A percentile compares a stretch with the other conserved stretches of the same genome.
Evolutionary conservation across 2,797 vertebrate genomes (phyloP).

Genomic region (Hydrocynus forskahlii): DNA sequence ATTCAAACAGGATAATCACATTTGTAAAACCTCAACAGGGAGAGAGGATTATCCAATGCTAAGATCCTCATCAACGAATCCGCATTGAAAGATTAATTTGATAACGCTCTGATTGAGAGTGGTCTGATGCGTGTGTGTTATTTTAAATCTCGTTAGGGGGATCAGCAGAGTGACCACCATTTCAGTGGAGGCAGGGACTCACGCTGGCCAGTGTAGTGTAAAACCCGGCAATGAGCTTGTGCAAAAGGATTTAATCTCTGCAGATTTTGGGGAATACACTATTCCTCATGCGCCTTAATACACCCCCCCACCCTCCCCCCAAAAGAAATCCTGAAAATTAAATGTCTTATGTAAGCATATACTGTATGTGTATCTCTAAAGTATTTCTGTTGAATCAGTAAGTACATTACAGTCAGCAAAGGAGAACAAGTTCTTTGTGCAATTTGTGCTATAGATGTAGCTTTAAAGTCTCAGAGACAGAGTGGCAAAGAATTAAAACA

Average conservation of each 20-base stretch:
- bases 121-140: neutral
- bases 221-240: neutral
- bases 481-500: too few relatives aligned
- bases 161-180: constrained; percentile 11
- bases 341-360: too few relatives aligned
- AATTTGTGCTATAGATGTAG: too few relatives aligned
- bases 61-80: constrained; percentile 74
- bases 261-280: neutral
- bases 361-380: too few relatives aligned
- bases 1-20: constrained; percentile 10
- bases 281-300: neutral
- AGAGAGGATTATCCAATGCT: constrained; percentile 68
- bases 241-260: neutral
- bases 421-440: too few relatives aligned
- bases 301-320: too few relatives aligned
- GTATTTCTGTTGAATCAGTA: too few relatives aligned
- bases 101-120: constrained; percentile 14
- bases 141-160: constrained; percentile 25
- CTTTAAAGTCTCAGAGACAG: too few relatives aligned
- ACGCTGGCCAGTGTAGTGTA: neutral
- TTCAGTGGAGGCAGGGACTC: constrained; percentile 12
- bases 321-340: too few relatives aligned
- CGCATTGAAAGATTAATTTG: constrained; percentile 73
- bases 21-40: constrained; percentile 11
- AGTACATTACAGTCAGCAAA: too few relatives aligned